Evolutionary conservation across 2,888 invertebrate species (phyloP), one percentile per base, ranked within the genome.

Genomic region (Lordiphosa andalusiaca): DNA sequence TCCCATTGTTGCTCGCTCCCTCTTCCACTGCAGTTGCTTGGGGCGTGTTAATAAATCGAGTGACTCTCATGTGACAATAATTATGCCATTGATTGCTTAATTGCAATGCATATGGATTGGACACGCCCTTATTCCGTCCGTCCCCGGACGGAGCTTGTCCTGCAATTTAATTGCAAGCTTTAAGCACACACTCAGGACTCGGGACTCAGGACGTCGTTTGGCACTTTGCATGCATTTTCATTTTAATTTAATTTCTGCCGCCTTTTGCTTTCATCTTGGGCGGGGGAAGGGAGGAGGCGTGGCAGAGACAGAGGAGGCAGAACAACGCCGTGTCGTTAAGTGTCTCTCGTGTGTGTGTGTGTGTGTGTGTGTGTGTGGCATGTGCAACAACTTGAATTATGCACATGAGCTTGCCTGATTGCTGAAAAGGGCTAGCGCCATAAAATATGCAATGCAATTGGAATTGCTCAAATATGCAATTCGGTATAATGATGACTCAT

Each of bases 361-460:
- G 23, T 47, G 36, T 10, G 16, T 19, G 25, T 37, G 12, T 35
- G 44, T 76, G 63, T 73, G 73, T 40, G 78, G 85, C 77, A 77
- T 84, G 77, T 84, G 77, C 77, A 77, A 84, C 77, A 84, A 78
- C 77, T 77, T 77, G 77, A 77, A 84, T 84, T 77, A 77, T 84
- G 85, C 64, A 84, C 85, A 84, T 62, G 83, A 84, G 72, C 55
- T 54, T 53, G 55, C 57, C 60, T 53, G 38, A 37, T 61, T 51
- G 51, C n/a, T 51, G 56, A 53, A 62, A 53, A 62, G 38, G 39
- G 39, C 30, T 36, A 48, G 41, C 37, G 47, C 56, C 39, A 33
- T 19, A 39, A 54, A 59, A 58, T 35, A 55, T 37, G 50, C 47
- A 54, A 60, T 46, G 53, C 53, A 25, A 25, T 25, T 19, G 19